A percentile compares a stretch with the other conserved stretches of the same genome.
Conservation (phyloP, 2,888 invertebrate species). For the Hypercompe scribonia region DNA sequence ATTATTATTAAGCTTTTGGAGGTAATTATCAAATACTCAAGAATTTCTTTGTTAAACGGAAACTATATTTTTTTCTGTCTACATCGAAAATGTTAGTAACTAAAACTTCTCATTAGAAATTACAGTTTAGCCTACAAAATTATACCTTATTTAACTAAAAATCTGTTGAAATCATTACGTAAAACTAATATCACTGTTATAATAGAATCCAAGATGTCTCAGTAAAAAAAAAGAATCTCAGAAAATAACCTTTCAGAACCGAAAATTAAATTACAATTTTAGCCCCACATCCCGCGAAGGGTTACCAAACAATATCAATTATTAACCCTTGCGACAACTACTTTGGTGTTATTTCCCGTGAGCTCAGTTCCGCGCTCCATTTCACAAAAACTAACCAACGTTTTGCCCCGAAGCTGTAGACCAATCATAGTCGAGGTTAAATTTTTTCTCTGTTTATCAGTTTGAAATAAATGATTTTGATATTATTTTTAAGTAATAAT, state of each 20-base stretch:
- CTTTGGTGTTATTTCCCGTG: constrained; percentile 54
- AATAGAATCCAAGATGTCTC: neutral
- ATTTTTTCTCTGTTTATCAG: constrained; percentile 1
- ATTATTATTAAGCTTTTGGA: no score
- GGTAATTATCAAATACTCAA: no score
- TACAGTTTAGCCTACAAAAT: no score
- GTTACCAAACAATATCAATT: constrained; percentile 48
- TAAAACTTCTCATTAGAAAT: neutral
- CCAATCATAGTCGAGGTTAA: constrained; percentile 40
- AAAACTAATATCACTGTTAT: neutral
- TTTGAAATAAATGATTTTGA: neutral
- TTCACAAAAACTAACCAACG: constrained; percentile 49
- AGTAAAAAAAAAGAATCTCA: neutral
- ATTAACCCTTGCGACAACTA: constrained; percentile 49
- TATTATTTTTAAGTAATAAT: neutral
- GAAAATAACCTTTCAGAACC: neutral
- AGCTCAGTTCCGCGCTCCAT: constrained; percentile 51
- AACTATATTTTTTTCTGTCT: no score
- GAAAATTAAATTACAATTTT: constrained; percentile 25
- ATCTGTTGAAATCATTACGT: neutral
- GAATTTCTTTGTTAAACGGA: no score
- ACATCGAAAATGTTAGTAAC: no score
- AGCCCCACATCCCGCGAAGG: constrained; percentile 22
- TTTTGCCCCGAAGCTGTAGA: constrained; percentile 34
- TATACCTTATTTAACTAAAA: neutral